A percentile compares a stretch with the other conserved stretches of the same genome.
These are phyloP conservation scores for Periophthalmus modestus DNA, from an alignment of 2,113 vertebrate species.

Conservation along the genomic window DNA sequence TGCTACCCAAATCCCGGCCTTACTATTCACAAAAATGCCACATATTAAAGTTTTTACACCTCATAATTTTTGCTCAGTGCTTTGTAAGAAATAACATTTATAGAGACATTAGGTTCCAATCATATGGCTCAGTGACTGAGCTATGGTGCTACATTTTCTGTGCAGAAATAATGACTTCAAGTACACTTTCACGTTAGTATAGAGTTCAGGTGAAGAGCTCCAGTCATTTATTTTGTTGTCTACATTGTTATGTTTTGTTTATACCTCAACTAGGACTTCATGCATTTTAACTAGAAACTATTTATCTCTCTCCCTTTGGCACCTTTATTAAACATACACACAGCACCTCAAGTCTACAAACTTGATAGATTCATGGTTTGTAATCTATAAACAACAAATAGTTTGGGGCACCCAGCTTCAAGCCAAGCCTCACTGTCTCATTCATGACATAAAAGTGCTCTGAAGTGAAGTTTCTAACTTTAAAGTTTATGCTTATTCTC, in stretches of 20 bases:
- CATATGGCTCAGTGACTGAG: slow-evolving; percentile 41
- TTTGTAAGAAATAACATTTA: too few species aligned
- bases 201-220: neutral
- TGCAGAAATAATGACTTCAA: slow-evolving; percentile 52
- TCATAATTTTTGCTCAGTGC: too few species aligned
- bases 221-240: neutral
- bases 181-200: neutral
- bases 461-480: slow-evolving; percentile 19
- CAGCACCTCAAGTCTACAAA: slow-evolving; percentile 21
- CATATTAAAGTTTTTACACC: too few species aligned
- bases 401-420: slow-evolving; percentile 8
- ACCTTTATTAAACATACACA: slow-evolving; percentile 1
- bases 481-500: slow-evolving; percentile 23
- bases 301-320: slow-evolving; percentile 8
- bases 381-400: neutral
- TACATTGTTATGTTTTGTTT: slow-evolving; percentile 24
- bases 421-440: neutral
- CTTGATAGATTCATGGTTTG: slow-evolving; percentile 15
- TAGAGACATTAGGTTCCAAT: slow-evolving; percentile 31
- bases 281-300: slow-evolving; percentile 12
- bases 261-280: slow-evolving; percentile 7
- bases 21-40: too few species aligned
- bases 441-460: slow-evolving; percentile 7
- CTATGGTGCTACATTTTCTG: slow-evolving; percentile 10
- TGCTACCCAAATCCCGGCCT: neutral